A percentile compares a stretch with the other conserved stretches of the same genome.
phyloP scores from a whole-genome alignment of 2,888 invertebrate species.

The Tineola bisselliella region DNA sequence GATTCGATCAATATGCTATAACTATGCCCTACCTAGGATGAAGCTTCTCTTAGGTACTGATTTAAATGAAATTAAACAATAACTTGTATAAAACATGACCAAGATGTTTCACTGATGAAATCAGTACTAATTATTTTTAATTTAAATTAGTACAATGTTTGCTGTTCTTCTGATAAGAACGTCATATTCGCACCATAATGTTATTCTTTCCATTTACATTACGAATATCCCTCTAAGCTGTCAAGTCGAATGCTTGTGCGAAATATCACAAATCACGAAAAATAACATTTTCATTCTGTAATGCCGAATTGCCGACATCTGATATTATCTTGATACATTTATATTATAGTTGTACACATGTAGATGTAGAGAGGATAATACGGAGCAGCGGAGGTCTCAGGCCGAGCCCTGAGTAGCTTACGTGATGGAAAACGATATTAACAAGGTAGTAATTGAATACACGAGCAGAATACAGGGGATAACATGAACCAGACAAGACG shows the following conservation, averaged over 20 bases:
- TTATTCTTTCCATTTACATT: conserved; percentile 7
- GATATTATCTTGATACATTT: conserved; percentile 13
- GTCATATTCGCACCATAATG: background rate
- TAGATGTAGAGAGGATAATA: background rate
- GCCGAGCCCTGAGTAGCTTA: conserved; percentile 2
- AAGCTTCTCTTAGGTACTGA: background rate
- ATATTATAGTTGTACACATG: background rate
- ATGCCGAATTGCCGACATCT: conserved; percentile 13
- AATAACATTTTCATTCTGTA: conserved; percentile 15
- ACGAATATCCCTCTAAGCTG: conserved; percentile 15
- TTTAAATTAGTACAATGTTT: background rate
- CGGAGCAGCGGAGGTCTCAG: background rate
- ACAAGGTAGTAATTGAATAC: conserved; percentile 31
- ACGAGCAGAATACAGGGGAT: conserved; percentile 26
- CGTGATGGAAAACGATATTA: conserved; percentile 23
- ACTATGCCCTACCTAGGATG: conserved; percentile 26
- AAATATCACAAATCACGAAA: conserved; percentile 18
- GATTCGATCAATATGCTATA: conserved; percentile 56
- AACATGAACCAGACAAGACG: conserved; percentile 1
- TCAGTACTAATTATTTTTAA: background rate
- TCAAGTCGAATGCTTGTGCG: conserved; percentile 17
- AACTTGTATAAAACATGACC: background rate
- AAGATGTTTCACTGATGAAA: background rate
- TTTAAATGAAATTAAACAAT: background rate
- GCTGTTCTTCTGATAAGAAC: background rate